Percentiles rank a stretch among this genome's conserved stretches.
Evolutionary conservation across 2,113 vertebrate genomes (phyloP).

Genomic region (Pogonocichla stellata): DNA sequence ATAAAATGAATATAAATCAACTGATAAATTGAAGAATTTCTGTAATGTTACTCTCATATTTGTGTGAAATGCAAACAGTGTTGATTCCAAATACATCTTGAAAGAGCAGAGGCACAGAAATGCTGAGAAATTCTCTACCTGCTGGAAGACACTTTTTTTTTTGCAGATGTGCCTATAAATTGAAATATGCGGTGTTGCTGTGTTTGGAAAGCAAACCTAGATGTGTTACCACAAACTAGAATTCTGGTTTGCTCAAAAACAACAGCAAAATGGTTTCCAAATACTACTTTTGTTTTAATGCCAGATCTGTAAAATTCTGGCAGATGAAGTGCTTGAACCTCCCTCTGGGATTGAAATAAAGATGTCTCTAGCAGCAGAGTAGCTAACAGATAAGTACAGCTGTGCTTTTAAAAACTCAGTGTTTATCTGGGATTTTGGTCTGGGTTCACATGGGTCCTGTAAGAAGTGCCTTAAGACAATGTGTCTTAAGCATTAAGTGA

Average conservation of each 20-base stretch:
- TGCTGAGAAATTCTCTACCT: neutral
- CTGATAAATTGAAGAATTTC: neutral
- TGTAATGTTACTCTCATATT: neutral
- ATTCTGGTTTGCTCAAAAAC: neutral
- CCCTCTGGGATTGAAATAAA: neutral
- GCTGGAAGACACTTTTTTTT: neutral
- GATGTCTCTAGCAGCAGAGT: neutral
- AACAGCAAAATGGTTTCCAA: neutral
- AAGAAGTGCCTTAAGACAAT: neutral
- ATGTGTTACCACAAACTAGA: neutral
- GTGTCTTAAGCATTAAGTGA: neutral
- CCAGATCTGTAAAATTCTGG: neutral
- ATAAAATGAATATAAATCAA: constrained; percentile 18
- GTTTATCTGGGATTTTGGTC: neutral
- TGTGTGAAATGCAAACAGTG: neutral
- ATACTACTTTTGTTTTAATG: neutral
- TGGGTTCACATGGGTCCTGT: neutral
- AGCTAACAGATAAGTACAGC: neutral
- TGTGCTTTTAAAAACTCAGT: neutral
- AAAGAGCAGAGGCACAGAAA: neutral
- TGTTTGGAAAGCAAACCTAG: neutral
- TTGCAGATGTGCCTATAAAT: neutral
- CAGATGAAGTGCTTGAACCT: neutral
- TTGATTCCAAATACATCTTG: neutral
- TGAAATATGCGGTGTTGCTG: neutral